Conservation (phyloP, 2,888 invertebrate genomes). For the Smittia aterrima region DNA sequence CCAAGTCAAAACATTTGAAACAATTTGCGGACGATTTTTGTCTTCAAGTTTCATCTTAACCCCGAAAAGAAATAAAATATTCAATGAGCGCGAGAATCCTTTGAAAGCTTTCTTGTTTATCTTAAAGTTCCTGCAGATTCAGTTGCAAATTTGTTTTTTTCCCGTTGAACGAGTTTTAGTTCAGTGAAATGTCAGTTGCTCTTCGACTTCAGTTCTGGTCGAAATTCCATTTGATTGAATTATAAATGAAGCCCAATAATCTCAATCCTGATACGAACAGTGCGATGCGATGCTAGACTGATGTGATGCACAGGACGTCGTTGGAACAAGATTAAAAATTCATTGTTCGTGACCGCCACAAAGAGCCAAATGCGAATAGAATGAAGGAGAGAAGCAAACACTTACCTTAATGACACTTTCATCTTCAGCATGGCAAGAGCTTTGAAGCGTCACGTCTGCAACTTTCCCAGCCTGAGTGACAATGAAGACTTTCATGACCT, state of each 20-base stretch:
- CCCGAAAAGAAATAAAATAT: no score
- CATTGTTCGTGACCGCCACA: neutral
- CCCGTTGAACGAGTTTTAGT: no score
- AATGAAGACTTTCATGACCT: slow-evolving; percentile 92
- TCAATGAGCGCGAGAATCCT: no score
- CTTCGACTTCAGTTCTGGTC: no score
- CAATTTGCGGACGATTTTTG: no score
- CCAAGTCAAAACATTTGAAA: no score
- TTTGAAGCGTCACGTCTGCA: slow-evolving; percentile 91
- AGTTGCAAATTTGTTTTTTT: no score
- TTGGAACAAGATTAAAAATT: neutral
- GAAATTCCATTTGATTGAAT: slow-evolving; percentile 14
- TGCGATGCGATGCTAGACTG: neutral
- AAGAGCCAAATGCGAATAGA: neutral
- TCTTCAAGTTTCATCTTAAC: no score
- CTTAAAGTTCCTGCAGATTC: no score
- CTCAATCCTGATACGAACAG: slow-evolving; percentile 18
- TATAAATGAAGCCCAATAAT: slow-evolving; percentile 25
- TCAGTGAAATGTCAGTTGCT: no score
- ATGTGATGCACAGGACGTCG: neutral
- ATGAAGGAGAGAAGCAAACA: neutral
- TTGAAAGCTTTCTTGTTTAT: no score
- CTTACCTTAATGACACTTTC: slow-evolving; percentile 92
- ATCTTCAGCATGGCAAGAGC: slow-evolving; percentile 92
- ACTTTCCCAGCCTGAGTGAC: slow-evolving; percentile 92